Percentiles rank a stretch among this genome's conserved stretches.
These are phyloP conservation scores for Yponomeuta plumbellus DNA, from an alignment of 2,888 invertebrate genomes.

Conservation along the genomic window DNA sequence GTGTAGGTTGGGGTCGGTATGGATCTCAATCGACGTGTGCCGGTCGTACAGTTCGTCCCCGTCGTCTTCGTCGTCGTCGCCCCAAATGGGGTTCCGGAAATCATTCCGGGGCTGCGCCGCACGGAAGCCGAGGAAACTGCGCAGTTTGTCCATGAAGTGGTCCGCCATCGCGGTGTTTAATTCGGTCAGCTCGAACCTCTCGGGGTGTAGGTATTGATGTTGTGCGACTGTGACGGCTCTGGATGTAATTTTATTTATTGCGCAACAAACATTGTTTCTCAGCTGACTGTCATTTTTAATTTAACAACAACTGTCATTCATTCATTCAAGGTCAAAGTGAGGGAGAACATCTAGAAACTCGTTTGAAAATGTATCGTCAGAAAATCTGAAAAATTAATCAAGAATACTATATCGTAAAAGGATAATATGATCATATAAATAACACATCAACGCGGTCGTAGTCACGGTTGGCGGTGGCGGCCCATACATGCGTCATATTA, in stretches of 20 bases:
- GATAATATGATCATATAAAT: too few species aligned
- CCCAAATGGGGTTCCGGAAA: slow-evolving; percentile 70
- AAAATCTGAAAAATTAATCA: too few species aligned
- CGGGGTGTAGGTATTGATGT: background rate
- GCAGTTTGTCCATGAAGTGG: slow-evolving; percentile 49
- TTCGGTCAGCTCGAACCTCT: background rate
- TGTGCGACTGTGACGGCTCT: background rate
- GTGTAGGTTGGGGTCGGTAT: slow-evolving; percentile 42
- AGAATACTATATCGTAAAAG: too few species aligned
- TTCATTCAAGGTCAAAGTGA: background rate
- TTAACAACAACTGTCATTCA: background rate
- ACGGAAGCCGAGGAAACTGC: slow-evolving; percentile 51
- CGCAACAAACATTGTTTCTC: slow-evolving; percentile 45
- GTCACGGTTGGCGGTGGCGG: too few species aligned
- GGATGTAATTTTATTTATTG: slow-evolving; percentile 37
- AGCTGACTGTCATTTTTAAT: background rate
- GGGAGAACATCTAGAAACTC: too few species aligned
- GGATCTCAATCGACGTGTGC: slow-evolving; percentile 36
- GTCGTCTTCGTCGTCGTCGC: slow-evolving; percentile 61
- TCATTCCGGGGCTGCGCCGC: slow-evolving; percentile 55
- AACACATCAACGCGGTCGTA: too few species aligned
- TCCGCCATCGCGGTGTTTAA: slow-evolving; percentile 23
- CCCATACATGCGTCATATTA: too few species aligned
- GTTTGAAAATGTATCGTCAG: too few species aligned
- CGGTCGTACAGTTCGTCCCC: slow-evolving; percentile 60